Percentiles rank a stretch among this genome's conserved stretches.
phyloP scores from a whole-genome alignment of 1,140 invertebrate genomes.

The Drosophila repleta region DNA sequence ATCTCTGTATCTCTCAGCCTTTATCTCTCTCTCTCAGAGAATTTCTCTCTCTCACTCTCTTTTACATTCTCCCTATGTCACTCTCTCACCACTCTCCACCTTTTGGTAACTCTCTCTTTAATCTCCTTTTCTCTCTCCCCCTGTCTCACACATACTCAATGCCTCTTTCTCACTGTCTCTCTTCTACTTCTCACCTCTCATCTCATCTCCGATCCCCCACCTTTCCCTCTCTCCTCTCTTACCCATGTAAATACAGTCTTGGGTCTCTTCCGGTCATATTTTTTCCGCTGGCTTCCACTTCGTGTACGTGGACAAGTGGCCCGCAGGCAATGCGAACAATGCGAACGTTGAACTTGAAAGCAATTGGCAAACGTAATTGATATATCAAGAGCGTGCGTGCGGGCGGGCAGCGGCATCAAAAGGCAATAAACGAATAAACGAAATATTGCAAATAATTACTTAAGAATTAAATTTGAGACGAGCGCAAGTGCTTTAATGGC shows the following conservation, averaged over 20 bases:
- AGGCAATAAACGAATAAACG: neutral
- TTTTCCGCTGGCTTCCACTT: neutral
- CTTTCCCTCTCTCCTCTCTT: too few relatives aligned
- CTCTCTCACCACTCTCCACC: too few relatives aligned
- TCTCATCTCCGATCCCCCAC: too few relatives aligned
- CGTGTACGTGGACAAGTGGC: constrained; percentile 67
- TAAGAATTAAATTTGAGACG: neutral
- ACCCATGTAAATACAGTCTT: neutral
- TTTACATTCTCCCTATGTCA: too few relatives aligned
- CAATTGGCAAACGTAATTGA: constrained; percentile 2
- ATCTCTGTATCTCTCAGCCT: too few relatives aligned
- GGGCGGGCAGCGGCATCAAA: neutral
- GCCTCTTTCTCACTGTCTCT: neutral
- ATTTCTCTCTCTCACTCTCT: too few relatives aligned
- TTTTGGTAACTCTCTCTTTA: too few relatives aligned
- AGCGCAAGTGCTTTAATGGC: neutral
- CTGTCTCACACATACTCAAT: too few relatives aligned
- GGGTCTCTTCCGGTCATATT: neutral
- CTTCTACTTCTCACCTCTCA: too few relatives aligned
- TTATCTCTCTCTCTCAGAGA: too few relatives aligned
- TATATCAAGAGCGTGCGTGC: constrained; percentile 1
- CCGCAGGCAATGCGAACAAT: constrained; percentile 5
- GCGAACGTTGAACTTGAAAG: constrained; percentile 37
- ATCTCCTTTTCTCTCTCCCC: too few relatives aligned
- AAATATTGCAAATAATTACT: constrained; percentile 5